Conservation (phyloP, 2,113 vertebrate genomes). For the Oryzias woworae region DNA sequence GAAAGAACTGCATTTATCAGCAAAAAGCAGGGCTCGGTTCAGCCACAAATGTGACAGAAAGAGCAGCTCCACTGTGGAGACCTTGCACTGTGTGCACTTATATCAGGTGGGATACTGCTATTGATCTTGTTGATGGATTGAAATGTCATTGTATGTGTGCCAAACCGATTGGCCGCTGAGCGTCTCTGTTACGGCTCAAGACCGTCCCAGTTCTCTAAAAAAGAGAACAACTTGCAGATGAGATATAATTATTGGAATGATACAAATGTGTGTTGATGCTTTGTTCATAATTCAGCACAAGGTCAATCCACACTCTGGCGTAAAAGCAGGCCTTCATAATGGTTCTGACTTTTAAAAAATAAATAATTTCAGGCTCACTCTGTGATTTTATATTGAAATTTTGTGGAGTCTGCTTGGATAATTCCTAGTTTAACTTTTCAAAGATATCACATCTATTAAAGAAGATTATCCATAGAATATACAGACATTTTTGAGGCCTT, state of each 20-base stretch:
- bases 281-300: conserved; percentile 42
- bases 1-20: conserved; percentile 71
- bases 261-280: conserved; percentile 8
- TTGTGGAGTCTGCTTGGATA: conserved; percentile 23
- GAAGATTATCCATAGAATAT: conserved; percentile 1
- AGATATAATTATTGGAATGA: conserved; percentile 32
- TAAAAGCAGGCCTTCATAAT: conserved; percentile 29
- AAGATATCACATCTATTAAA: conserved; percentile 17
- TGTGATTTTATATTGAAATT: conserved; percentile 44
- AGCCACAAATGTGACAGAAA: conserved; percentile 57
- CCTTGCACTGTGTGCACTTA: conserved; percentile 49
- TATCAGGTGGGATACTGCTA: conserved; percentile 47
- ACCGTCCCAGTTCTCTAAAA: conserved; percentile 39
- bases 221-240: conserved; percentile 6
- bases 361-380: conserved; percentile 25
- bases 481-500: neutral
- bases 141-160: conserved; percentile 64
- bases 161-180: conserved; percentile 37
- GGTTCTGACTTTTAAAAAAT: conserved; percentile 27
- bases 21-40: conserved; percentile 56
- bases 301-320: conserved; percentile 39
- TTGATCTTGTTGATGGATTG: conserved; percentile 71
- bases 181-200: conserved; percentile 2
- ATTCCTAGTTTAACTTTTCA: conserved; percentile 14
- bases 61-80: conserved; percentile 28